Percentiles rank a stretch among this genome's conserved stretches.
Evolutionary conservation across 2,888 invertebrate genomes (phyloP).

Genomic region (Spialia ferax): DNA sequence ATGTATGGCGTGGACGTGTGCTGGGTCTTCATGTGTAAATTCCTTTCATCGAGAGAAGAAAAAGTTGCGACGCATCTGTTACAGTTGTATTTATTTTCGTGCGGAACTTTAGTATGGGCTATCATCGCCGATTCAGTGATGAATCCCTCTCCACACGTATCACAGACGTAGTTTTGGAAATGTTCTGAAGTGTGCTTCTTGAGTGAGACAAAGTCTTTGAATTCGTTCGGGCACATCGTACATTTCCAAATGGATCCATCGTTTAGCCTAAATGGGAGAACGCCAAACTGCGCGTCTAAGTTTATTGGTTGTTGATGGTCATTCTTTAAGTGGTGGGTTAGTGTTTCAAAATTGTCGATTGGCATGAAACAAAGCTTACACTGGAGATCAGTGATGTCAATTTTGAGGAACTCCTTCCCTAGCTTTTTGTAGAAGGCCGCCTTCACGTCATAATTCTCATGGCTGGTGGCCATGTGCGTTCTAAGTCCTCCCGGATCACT

Average conservation of each 20-base stretch:
- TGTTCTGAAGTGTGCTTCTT: constrained; percentile 78
- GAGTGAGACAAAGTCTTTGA: constrained; percentile 76
- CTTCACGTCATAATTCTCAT: constrained; percentile 74
- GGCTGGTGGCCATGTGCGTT: constrained; percentile 67
- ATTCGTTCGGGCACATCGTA: constrained; percentile 75
- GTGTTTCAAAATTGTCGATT: constrained; percentile 65
- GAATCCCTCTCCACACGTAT: constrained; percentile 80
- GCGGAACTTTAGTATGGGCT: constrained; percentile 77
- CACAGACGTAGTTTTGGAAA: constrained; percentile 80
- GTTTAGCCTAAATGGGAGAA: constrained; percentile 73
- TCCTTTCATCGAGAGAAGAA: constrained; percentile 71
- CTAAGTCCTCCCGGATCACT: constrained; percentile 71
- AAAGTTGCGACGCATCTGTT: constrained; percentile 78
- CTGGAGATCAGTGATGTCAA: constrained; percentile 77
- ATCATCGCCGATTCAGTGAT: constrained; percentile 80
- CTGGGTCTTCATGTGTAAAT: constrained; percentile 75
- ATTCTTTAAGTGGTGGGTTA: constrained; percentile 72
- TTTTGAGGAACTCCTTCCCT: constrained; percentile 76
- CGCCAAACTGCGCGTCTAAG: constrained; percentile 72
- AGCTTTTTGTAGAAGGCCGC: constrained; percentile 79
- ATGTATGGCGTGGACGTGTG: constrained; percentile 77
- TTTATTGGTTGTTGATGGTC: constrained; percentile 75
- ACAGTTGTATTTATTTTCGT: constrained; percentile 78
- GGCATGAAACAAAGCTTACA: constrained; percentile 76
- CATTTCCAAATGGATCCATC: constrained; percentile 78